A percentile compares a stretch with the other conserved stretches of the same genome.
Evolutionary conservation across 2,797 vertebrate species (phyloP).

Genomic region (Argya squamiceps): DNA sequence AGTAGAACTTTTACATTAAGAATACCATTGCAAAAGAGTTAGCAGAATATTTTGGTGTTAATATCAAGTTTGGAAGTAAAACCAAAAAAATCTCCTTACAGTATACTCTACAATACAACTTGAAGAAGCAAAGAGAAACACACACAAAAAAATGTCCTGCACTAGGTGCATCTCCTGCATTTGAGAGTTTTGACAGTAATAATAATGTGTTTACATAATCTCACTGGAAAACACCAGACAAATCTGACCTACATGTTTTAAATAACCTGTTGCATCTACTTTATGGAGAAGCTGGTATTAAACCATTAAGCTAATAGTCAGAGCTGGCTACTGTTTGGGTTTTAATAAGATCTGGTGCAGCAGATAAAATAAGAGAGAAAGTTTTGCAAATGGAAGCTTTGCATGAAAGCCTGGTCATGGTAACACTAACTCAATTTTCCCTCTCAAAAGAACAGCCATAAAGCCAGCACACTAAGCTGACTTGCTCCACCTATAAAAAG

Average conservation of each 20-base stretch:
- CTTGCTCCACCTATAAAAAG: neutral
- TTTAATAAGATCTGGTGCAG: slow-evolving; percentile 15
- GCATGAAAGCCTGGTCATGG: neutral
- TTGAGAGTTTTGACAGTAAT: neutral
- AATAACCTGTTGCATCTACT: slow-evolving; percentile 24
- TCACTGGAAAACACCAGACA: neutral
- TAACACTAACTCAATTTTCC: neutral
- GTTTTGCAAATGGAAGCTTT: neutral
- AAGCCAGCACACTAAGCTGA: neutral
- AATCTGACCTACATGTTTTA: slow-evolving; percentile 42
- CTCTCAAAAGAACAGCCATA: neutral
- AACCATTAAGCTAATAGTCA: slow-evolving; percentile 29
- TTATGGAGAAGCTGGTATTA: slow-evolving; percentile 42
- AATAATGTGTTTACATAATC: neutral
- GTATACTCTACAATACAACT: neutral
- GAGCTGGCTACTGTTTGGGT: slow-evolving; percentile 6
- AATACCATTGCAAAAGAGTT: neutral
- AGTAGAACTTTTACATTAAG: neutral
- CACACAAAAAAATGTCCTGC: neutral
- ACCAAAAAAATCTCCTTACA: neutral
- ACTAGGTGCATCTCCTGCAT: neutral
- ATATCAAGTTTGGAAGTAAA: neutral
- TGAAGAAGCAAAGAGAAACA: neutral
- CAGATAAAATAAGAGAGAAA: slow-evolving; percentile 7
- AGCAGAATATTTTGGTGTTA: neutral